Evolutionary conservation across 2,888 invertebrate genomes (phyloP).

Genomic region (Apodemia mormo): DNA sequence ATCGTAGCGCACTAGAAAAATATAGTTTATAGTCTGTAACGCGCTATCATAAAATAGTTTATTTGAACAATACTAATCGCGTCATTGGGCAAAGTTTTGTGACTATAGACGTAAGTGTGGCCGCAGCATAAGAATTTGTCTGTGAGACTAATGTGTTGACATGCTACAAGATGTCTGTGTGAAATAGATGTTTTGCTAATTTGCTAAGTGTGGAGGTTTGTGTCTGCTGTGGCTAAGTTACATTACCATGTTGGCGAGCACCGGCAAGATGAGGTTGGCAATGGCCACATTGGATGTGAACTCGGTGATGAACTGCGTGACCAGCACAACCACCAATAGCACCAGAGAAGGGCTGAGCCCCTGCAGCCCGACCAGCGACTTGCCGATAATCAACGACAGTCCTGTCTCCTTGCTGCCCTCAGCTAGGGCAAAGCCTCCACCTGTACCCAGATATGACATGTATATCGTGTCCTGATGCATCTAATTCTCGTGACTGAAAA

Average conservation of each 20-base stretch:
- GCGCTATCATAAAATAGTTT: too few relatives aligned
- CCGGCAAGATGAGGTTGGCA: conserved; percentile 93
- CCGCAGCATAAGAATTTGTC: too few relatives aligned
- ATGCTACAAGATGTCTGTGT: too few relatives aligned
- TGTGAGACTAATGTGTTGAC: too few relatives aligned
- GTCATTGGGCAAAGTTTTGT: too few relatives aligned
- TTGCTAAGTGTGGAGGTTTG: neutral
- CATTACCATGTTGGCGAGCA: conserved; percentile 88
- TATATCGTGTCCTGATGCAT: too few relatives aligned
- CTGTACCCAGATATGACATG: conserved; percentile 48
- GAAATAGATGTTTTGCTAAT: too few relatives aligned
- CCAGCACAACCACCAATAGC: conserved; percentile 87
- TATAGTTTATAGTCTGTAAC: too few relatives aligned
- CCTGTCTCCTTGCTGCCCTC: conserved; percentile 91
- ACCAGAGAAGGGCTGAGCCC: conserved; percentile 84
- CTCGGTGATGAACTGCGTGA: conserved; percentile 92
- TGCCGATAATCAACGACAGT: conserved; percentile 88
- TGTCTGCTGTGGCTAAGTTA: neutral
- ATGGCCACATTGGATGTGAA: conserved; percentile 95
- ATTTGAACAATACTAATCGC: too few relatives aligned
- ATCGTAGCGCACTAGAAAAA: too few relatives aligned
- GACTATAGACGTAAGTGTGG: too few relatives aligned
- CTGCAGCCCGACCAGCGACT: conserved; percentile 84
- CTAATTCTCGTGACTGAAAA: too few relatives aligned
- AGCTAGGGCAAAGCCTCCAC: conserved; percentile 95